phyloP scores from a whole-genome alignment of 2,888 invertebrate genomes.

The Antitype chi region DNA sequence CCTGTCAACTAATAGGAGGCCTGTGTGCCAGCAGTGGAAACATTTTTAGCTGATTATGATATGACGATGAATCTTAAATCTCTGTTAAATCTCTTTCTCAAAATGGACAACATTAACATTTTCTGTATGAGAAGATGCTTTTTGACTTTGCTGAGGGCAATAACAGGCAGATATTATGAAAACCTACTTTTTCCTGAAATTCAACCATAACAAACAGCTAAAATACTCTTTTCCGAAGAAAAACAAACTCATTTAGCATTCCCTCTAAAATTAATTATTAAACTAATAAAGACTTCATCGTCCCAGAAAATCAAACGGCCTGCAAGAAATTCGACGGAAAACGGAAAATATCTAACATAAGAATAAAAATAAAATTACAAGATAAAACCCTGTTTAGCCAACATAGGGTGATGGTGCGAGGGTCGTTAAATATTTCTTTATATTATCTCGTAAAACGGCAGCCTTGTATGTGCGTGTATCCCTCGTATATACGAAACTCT shows the following conservation, averaged over 20 bases:
- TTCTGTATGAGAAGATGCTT: background rate
- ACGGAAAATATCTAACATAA: conserved; percentile 34
- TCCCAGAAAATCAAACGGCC: conserved; percentile 42
- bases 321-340: conserved; percentile 18
- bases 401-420: conserved; percentile 47
- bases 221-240: background rate
- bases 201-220: conserved; percentile 11
- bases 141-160: background rate
- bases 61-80: no score
- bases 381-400: conserved; percentile 56
- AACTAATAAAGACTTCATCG: conserved; percentile 36
- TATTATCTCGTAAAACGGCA: conserved; percentile 51
- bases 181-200: no score
- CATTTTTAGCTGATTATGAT: background rate
- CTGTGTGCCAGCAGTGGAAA: background rate
- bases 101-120: background rate
- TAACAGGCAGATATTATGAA: no score
- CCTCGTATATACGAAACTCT: conserved; percentile 40
- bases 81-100: no score
- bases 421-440: conserved; percentile 62
- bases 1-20: background rate
- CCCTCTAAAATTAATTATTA: conserved; percentile 35
- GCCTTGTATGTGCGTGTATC: conserved; percentile 38
- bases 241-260: conserved; percentile 12
- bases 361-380: conserved; percentile 56